phyloP scores from a whole-genome alignment of 2,113 vertebrate genomes.

The Chionis minor region DNA sequence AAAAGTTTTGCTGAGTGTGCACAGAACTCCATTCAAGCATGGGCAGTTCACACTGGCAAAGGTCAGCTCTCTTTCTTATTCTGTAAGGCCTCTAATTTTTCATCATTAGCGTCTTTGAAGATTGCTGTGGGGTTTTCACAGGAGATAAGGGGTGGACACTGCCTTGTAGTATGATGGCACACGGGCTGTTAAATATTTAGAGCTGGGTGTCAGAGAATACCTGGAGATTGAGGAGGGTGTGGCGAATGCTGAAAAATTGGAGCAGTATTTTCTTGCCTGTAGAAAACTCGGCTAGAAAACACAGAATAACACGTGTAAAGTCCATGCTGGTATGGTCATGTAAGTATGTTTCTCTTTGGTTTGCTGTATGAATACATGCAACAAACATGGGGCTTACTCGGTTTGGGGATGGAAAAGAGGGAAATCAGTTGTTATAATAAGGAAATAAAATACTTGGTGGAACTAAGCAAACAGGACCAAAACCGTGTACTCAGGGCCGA shows the following conservation, averaged over 20 bases:
- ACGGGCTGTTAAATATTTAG: not conserved
- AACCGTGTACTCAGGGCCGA: not conserved
- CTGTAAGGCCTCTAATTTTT: conserved; percentile 53
- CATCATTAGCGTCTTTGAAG: not conserved
- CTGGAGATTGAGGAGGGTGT: not conserved
- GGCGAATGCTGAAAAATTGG: not conserved
- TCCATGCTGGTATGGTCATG: not conserved
- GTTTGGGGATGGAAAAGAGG: not conserved
- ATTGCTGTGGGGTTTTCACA: not conserved
- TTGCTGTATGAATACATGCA: not conserved
- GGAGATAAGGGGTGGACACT: not conserved
- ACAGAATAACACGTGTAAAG: not conserved
- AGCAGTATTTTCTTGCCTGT: not conserved
- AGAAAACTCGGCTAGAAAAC: not conserved
- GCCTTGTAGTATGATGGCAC: not conserved
- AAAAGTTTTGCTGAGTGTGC: conserved; percentile 66
- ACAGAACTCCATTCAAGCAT: conserved; percentile 57
- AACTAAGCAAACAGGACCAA: not conserved
- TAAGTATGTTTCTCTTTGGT: not conserved
- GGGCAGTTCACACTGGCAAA: conserved; percentile 53
- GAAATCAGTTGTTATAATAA: not conserved
- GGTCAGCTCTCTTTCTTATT: conserved; percentile 38
- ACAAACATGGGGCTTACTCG: not conserved
- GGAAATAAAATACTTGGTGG: not conserved
- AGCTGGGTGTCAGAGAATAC: not conserved